Evolutionary conservation across 2,113 vertebrate species (phyloP).

Genomic region (Bungarus multicinctus): DNA sequence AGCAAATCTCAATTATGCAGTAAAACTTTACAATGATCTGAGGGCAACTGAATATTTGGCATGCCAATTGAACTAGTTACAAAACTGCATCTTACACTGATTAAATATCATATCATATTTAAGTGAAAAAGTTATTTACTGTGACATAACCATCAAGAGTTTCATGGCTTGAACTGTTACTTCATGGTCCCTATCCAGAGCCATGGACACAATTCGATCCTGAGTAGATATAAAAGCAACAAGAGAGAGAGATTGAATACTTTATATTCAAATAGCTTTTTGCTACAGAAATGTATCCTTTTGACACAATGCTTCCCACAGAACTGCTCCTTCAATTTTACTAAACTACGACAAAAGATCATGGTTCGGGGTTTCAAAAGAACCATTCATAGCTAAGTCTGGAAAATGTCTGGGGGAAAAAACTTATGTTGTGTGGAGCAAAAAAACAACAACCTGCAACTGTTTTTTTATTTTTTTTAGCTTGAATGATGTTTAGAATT

Average conservation of each 20-base stretch:
- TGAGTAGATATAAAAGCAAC: conserved; percentile 67
- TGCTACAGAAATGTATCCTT: background rate
- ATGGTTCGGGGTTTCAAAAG: background rate
- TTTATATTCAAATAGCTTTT: conserved; percentile 37
- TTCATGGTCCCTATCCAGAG: conserved; percentile 88
- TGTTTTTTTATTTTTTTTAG: background rate
- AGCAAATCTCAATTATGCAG: background rate
- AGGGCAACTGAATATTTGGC: background rate
- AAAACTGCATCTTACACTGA: conserved; percentile 39
- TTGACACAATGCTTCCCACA: conserved; percentile 16
- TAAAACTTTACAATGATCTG: conserved; percentile 4
- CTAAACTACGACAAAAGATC: background rate
- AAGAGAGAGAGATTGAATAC: conserved; percentile 56
- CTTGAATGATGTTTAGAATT: background rate
- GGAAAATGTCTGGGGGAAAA: background rate
- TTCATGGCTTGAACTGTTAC: conserved; percentile 89
- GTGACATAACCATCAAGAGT: conserved; percentile 83
- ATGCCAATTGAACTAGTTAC: conserved; percentile 30
- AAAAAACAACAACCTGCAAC: background rate
- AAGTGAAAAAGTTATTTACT: conserved; percentile 74
- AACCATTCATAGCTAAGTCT: background rate
- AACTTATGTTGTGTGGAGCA: background rate
- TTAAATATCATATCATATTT: conserved; percentile 60
- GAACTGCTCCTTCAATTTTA: background rate
- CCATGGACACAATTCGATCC: conserved; percentile 90